Percentiles rank a stretch among this genome's conserved stretches.
Evolutionary conservation across 2,888 invertebrate species (phyloP).

Genomic region (Gari tellinella): DNA sequence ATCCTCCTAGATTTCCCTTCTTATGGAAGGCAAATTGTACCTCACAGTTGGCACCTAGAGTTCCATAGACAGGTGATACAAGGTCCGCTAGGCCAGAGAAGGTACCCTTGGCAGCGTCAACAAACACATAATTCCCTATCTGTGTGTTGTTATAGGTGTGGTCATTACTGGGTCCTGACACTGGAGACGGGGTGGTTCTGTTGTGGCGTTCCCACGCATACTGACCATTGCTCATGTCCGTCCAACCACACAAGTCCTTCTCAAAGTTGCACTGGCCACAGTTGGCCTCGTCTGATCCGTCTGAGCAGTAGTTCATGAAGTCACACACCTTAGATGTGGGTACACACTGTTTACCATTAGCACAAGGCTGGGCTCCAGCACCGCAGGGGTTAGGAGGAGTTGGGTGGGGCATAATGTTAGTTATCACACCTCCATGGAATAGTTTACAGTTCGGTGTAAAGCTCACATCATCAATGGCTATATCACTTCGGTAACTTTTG

Average conservation of each 20-base stretch:
- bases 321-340: constrained; percentile 72
- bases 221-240: constrained; percentile 67
- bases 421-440: constrained; percentile 63
- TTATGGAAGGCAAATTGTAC: constrained; percentile 72
- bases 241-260: constrained; percentile 74
- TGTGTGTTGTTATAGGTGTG: constrained; percentile 71
- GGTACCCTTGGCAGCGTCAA: constrained; percentile 72
- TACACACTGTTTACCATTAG: constrained; percentile 70
- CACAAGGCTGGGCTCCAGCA: constrained; percentile 69
- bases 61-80: constrained; percentile 71
- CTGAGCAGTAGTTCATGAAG: constrained; percentile 71
- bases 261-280: constrained; percentile 80
- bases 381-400: constrained; percentile 72
- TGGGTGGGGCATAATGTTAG: constrained; percentile 46
- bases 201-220: constrained; percentile 75
- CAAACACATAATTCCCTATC: constrained; percentile 77
- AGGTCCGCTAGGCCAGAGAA: constrained; percentile 68
- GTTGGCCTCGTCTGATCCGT: constrained; percentile 75
- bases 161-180: constrained; percentile 74
- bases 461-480: constrained; percentile 81
- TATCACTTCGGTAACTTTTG: constrained; percentile 68
- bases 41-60: constrained; percentile 69
- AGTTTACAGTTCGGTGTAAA: constrained; percentile 74
- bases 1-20: constrained; percentile 58
- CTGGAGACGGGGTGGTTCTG: constrained; percentile 65